A percentile compares a stretch with the other conserved stretches of the same genome.
These are phyloP conservation scores for Lutjanus argentimaculatus DNA, from an alignment of 2,797 vertebrate genomes.

Conservation along the genomic window DNA sequence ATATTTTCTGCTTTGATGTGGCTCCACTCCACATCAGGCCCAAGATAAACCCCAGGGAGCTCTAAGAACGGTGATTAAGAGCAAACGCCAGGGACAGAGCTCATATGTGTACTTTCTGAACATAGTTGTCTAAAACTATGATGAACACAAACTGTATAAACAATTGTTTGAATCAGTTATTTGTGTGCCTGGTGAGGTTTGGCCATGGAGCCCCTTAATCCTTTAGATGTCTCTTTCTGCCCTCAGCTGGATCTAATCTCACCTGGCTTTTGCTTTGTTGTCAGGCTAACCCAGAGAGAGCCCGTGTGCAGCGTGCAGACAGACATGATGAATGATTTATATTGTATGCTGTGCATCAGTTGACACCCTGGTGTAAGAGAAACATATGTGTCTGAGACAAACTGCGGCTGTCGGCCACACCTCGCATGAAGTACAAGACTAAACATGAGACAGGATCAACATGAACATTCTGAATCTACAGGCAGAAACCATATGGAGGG, in stretches of 20 bases:
- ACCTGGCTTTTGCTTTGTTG: constrained; percentile 57
- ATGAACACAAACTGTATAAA: constrained; percentile 6
- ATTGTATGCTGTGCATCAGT: constrained; percentile 46
- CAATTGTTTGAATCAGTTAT: constrained; percentile 3
- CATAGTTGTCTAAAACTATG: background rate
- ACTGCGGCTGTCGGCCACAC: constrained; percentile 25
- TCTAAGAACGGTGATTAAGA: constrained; percentile 50
- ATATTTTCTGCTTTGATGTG: constrained; percentile 79
- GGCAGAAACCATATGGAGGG: constrained; percentile 13
- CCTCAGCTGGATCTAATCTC: constrained; percentile 46
- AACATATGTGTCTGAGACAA: constrained; percentile 43
- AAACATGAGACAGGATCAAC: constrained; percentile 36
- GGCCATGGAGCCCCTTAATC: constrained; percentile 11
- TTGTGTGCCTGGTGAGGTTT: constrained; percentile 18
- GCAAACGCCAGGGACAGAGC: constrained; percentile 35
- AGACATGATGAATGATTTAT: constrained; percentile 73
- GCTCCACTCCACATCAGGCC: constrained; percentile 38
- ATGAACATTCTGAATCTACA: constrained; percentile 23
- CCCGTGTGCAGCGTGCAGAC: constrained; percentile 32
- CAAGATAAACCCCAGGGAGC: constrained; percentile 47
- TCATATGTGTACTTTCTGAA: constrained; percentile 14
- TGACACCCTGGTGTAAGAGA: constrained; percentile 54
- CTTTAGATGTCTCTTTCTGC: constrained; percentile 33
- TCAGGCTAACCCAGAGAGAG: constrained; percentile 28
- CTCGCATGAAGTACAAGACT: constrained; percentile 21